Conservation (phyloP, 2,888 invertebrate species). For the Erebia ligea region DNA sequence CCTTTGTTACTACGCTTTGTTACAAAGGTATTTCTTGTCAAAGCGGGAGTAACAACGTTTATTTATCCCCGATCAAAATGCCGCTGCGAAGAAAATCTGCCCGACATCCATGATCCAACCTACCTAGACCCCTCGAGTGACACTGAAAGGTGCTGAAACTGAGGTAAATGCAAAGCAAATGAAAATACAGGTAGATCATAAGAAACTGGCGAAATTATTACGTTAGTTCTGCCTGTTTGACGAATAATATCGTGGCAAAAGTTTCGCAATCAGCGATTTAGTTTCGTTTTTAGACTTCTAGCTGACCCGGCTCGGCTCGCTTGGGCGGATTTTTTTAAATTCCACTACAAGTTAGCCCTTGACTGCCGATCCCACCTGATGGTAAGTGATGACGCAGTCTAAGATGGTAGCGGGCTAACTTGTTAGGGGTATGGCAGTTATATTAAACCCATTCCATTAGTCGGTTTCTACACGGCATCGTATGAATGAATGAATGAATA, state of each 20-base stretch:
- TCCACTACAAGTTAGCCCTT: no score
- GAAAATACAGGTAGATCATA: conserved; percentile 40
- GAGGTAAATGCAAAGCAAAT: conserved; percentile 21
- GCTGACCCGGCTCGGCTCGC: no score
- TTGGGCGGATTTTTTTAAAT: no score
- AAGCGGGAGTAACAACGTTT: conserved; percentile 63
- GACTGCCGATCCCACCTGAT: no score
- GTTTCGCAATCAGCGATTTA: conserved; percentile 18
- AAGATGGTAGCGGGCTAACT: no score
- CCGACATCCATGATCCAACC: conserved; percentile 51
- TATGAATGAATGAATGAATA: no score
- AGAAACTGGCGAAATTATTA: conserved; percentile 58
- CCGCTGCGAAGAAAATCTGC: conserved; percentile 64
- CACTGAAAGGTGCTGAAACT: conserved; percentile 40
- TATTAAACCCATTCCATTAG: no score
- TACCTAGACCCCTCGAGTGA: conserved; percentile 48
- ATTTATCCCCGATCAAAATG: conserved; percentile 62
- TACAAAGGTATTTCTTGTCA: conserved; percentile 70
- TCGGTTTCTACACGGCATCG: no score
- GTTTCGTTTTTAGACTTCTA: conserved; percentile 24
- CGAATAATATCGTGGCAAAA: conserved; percentile 24
- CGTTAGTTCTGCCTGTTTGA: conserved; percentile 52
- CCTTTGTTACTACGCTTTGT: conserved; percentile 32
- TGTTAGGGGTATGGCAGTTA: no score
- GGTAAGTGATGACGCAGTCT: no score